Evolutionary conservation across 2,888 invertebrate species (phyloP).

Genomic region (Timandra comae): DNA sequence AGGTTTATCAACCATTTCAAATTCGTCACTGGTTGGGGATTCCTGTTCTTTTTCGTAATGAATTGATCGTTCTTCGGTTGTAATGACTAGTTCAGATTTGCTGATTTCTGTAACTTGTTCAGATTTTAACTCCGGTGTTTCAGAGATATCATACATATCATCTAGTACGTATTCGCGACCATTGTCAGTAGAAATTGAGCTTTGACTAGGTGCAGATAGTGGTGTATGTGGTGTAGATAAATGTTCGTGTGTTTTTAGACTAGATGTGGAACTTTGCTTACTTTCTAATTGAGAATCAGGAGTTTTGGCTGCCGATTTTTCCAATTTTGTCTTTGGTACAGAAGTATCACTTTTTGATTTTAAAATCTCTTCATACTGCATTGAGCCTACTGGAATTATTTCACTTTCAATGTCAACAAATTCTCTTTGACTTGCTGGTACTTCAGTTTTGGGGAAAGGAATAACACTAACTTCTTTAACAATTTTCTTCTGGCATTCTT

Average conservation of each 20-base stretch:
- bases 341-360: conserved; percentile 71
- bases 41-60: conserved; percentile 78
- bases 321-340: conserved; percentile 67
- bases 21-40: conserved; percentile 89
- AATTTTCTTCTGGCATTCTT: conserved; percentile 54
- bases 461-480: conserved; percentile 50
- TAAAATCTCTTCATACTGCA: conserved; percentile 68
- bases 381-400: conserved; percentile 59
- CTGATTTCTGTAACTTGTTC: conserved; percentile 64
- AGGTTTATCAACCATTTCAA: conserved; percentile 91
- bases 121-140: conserved; percentile 76
- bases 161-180: conserved; percentile 79
- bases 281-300: conserved; percentile 62
- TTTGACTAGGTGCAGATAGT: conserved; percentile 79
- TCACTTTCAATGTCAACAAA: conserved; percentile 67
- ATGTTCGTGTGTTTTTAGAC: conserved; percentile 72
- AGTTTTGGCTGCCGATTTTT: conserved; percentile 58
- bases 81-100: conserved; percentile 77
- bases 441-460: conserved; percentile 66
- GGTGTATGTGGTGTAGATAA: conserved; percentile 78
- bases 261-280: conserved; percentile 78
- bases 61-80: conserved; percentile 77
- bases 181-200: conserved; percentile 80
- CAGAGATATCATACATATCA: conserved; percentile 76
- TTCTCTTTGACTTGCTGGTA: conserved; percentile 68